Base-by-base conservation (phyloP, 2,888 invertebrate genomes). In the Nasonia oneida region DNA sequence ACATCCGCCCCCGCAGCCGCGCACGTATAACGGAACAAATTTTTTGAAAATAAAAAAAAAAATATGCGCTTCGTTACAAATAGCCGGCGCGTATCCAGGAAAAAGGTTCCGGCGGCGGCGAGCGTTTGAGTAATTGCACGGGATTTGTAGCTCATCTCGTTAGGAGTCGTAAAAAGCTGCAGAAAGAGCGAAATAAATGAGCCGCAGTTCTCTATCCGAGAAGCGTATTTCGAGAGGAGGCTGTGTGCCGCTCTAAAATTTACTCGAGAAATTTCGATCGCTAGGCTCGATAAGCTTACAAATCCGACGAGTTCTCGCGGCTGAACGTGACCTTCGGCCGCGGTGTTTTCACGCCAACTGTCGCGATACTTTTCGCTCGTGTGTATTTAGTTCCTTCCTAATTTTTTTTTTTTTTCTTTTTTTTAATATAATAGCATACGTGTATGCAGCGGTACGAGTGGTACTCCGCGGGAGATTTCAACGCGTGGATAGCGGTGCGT, bases 1-100 rank as follows among this genome's bases (percentile, higher is more conserved):
- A 29, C 85, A 85, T 85, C 85, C 85, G 85, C 53, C 18, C 23
- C 18, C 53, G 50, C 50, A 10, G 14, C 50, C 3, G 61, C 29
- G 29, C 29, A 1, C 29, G 29, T 29, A 29, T 29, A 29, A 29
- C 29, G 29, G 29, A 29, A 29, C 29, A 29, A 29, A 29, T 29
- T 29, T 29, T 29, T 29, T 29, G 29, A 29, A 29, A 29, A 23
- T 23, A 23, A 23, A 29, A 29, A 29, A 29, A 29, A 29, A 29
- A 1, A 29, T 1, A 29, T 29, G 0, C 50, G 50, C 3, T 18
- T 15, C 53, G 15, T 53, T 15, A 50, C 2, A 15, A 29, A 18
- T 53, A 53, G 37, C 37, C 37, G 3, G 8, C 0, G 50, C 15
- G 6, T 57, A n/a, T 33, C 29, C 12, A 67, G 67, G 57, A 29